Evolutionary conservation across 1,140 invertebrate genomes (phyloP), one percentile per base, ranked within the genome.

Genomic region (Cydia splendana): DNA sequence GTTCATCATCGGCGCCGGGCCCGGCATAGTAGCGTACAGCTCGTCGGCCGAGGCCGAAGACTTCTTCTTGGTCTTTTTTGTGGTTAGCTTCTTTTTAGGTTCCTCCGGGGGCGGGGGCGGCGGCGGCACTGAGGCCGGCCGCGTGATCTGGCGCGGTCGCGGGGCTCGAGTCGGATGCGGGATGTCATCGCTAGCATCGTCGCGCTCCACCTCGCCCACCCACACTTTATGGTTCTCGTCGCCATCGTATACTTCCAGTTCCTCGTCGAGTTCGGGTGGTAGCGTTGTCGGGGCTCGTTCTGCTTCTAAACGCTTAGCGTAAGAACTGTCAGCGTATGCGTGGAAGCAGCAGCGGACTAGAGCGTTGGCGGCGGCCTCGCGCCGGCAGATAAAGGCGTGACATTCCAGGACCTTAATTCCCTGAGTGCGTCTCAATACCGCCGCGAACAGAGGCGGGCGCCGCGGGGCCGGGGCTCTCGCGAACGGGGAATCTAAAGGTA

Each of bases 321-420:
- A 98, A 76, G 97, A 98, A 79, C 97, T 98, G 92, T 98, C 98
- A 0, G 98, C 98, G 90, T 98, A 98, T 24, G 98, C 97, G 92
- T 98, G 98, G 90, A 99, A 99, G 93, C 98, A 98, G 91, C 98
- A 98, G 79, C 97, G 94, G 51, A 99, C 98, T 84, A 98, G 94
- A 76, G 98, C 98, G 88, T 99, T 99, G 48, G 98, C 98, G 6
- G 98, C 98, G 89, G 98, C 97, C 92, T 98, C 98, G 65, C 98
- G 95, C 85, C 98, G 98, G 93, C 98, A 99, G 83, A 99, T 98
- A 92, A 99, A 99, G 34, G 98, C 98, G 94, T 99, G 99, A 94
- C 99, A 99, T 94, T 99, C 99, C 12, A 99, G 94, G 15, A 99
- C 98, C 94, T 99, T 99, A 81, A 99, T 99, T n/a, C 99, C 99